A percentile compares a stretch with the other conserved stretches of the same genome.
phyloP scores from a whole-genome alignment of 37 sponge, comb jelly and placozoan genomes.

The Bolinopsis microptera region DNA sequence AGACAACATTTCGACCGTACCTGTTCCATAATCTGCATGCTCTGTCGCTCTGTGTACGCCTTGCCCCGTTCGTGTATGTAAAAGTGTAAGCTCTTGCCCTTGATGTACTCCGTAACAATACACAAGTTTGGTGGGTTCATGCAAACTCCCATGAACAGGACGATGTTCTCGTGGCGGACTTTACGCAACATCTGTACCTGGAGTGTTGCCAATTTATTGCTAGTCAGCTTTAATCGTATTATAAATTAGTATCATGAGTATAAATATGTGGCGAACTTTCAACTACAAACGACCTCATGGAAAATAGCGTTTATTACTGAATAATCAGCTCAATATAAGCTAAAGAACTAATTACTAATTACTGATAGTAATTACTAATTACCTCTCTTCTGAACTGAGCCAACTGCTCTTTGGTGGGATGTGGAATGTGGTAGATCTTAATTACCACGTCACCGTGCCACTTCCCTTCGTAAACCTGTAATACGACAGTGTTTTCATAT shows the following conservation, averaged over 20 bases:
- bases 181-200: slow-evolving; percentile 78
- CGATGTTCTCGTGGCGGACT: slow-evolving; percentile 86
- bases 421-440: slow-evolving; percentile 74
- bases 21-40: slow-evolving; percentile 64
- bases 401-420: slow-evolving; percentile 80
- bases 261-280: too few relatives aligned
- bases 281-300: too few relatives aligned
- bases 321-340: too few relatives aligned
- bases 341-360: too few relatives aligned
- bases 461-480: slow-evolving; percentile 76
- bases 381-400: slow-evolving; percentile 79
- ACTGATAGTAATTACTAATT: too few relatives aligned
- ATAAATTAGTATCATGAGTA: too few relatives aligned
- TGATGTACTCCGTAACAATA: slow-evolving; percentile 84
- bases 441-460: slow-evolving; percentile 96
- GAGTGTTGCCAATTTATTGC: background rate
- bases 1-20: too few relatives aligned
- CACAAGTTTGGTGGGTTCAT: slow-evolving; percentile 82
- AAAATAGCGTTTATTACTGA: too few relatives aligned
- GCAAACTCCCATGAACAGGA: slow-evolving; percentile 93
- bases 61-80: slow-evolving; percentile 63
- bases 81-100: slow-evolving; percentile 44
- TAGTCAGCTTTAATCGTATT: too few relatives aligned
- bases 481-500: too few relatives aligned
- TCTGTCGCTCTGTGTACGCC: slow-evolving; percentile 54